phyloP scores from a whole-genome alignment of 2,797 vertebrate genomes.

The Euphonia xanthogaster region DNA sequence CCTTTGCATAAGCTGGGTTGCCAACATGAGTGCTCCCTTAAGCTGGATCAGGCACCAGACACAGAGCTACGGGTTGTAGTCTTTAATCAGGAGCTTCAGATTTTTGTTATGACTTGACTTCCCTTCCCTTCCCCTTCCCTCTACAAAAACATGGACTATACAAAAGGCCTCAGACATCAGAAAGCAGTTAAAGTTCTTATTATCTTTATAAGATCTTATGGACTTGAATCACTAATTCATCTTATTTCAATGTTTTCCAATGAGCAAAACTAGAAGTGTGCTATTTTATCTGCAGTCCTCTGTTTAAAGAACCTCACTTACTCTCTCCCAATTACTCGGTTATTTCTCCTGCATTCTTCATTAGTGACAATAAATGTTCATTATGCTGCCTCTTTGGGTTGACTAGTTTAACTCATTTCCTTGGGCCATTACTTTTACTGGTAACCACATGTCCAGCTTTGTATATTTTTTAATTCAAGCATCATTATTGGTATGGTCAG shows the following conservation, averaged over 20 bases:
- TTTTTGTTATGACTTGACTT: neutral
- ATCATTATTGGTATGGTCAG: neutral
- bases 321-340: neutral
- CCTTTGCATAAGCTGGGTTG: neutral
- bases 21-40: neutral
- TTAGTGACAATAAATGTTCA: neutral
- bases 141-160: neutral
- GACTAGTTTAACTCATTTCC: neutral
- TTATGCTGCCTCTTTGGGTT: neutral
- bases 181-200: neutral
- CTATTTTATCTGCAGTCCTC: neutral
- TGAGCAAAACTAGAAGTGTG: neutral
- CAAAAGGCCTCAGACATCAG: neutral
- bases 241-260: neutral
- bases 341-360: neutral
- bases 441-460: neutral
- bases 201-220: neutral
- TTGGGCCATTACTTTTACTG: neutral
- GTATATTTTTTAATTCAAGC: neutral
- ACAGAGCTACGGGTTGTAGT: rapidly evolving
- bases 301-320: neutral
- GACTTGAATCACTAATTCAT: neutral
- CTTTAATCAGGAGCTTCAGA: neutral
- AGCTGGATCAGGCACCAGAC: neutral
- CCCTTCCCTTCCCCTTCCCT: no score